These are phyloP conservation scores for Charanyca ferruginea DNA, from an alignment of 2,888 invertebrate species.

Conservation along the genomic window DNA sequence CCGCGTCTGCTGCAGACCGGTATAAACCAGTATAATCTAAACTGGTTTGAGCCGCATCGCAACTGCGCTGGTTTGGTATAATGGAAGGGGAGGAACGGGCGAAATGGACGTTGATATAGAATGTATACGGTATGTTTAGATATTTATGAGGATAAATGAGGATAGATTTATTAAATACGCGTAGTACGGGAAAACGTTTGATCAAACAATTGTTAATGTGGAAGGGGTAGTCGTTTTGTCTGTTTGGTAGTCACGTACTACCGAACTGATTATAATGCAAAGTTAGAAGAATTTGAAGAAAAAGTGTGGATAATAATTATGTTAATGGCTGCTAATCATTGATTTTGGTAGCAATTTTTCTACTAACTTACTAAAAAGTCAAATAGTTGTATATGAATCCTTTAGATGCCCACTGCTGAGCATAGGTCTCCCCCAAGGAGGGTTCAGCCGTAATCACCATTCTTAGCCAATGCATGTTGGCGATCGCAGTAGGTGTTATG, in stretches of 20 bases:
- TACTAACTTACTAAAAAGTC: too few relatives aligned
- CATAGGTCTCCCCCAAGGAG: too few relatives aligned
- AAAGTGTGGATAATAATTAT: too few relatives aligned
- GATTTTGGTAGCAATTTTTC: neutral
- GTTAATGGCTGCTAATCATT: too few relatives aligned
- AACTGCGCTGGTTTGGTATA: constrained; percentile 23
- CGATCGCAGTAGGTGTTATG: too few relatives aligned
- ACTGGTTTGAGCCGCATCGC: constrained; percentile 26
- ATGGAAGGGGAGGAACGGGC: constrained; percentile 41
- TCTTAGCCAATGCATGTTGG: too few relatives aligned
- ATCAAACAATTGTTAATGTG: constrained; percentile 4
- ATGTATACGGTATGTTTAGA: constrained; percentile 23
- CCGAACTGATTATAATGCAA: neutral
- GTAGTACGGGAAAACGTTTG: neutral
- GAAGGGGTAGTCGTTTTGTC: neutral
- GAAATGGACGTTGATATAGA: constrained; percentile 43
- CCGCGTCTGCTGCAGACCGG: constrained; percentile 22
- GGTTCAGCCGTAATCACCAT: too few relatives aligned
- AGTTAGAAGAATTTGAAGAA: too few relatives aligned
- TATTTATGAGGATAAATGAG: constrained; percentile 39
- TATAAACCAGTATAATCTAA: constrained; percentile 25
- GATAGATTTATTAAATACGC: constrained; percentile 25
- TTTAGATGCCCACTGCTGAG: too few relatives aligned
- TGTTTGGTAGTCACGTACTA: neutral
- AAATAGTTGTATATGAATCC: neutral